phyloP scores from a whole-genome alignment of 2,113 vertebrate genomes.

The Seriola quinqueradiata region DNA sequence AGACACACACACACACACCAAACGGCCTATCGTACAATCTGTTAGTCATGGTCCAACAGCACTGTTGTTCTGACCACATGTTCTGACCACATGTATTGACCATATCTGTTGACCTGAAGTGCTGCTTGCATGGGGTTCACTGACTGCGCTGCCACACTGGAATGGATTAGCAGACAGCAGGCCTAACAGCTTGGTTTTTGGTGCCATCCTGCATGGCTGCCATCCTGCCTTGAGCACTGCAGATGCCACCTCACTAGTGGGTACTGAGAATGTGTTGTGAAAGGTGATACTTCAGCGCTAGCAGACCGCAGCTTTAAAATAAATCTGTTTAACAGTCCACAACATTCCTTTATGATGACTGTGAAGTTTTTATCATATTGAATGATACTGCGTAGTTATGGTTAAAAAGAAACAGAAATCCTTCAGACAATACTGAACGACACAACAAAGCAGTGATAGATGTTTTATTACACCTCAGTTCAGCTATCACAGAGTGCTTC shows the following conservation, averaged over 20 bases:
- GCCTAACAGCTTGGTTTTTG: conserved; percentile 81
- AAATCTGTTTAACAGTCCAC: conserved; percentile 18
- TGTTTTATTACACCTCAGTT: conserved; percentile 38
- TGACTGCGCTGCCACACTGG: conserved; percentile 75
- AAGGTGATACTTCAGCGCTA: conserved; percentile 64
- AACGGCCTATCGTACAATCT: conserved; percentile 42
- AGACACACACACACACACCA: not conserved
- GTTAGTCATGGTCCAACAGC: conserved; percentile 68
- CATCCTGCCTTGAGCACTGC: conserved; percentile 84
- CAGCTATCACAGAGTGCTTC: not conserved
- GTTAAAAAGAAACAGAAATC: conserved; percentile 1
- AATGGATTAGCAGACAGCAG: conserved; percentile 84
- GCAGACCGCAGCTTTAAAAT: conserved; percentile 42
- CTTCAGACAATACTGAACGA: not conserved
- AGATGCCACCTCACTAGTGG: conserved; percentile 83
- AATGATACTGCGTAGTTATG: not conserved
- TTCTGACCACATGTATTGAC: conserved; percentile 78
- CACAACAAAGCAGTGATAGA: conserved; percentile 10
- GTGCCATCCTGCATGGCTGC: conserved; percentile 75
- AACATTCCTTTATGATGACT: conserved; percentile 20
- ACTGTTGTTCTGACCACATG: conserved; percentile 79
- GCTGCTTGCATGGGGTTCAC: conserved; percentile 64
- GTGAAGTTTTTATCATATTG: conserved; percentile 26
- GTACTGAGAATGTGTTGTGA: conserved; percentile 64
- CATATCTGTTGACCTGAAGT: conserved; percentile 78